A percentile compares a stretch with the other conserved stretches of the same genome.
These are phyloP conservation scores for Camelus dromedarius DNA, from an alignment of 2,113 vertebrate species.

Conservation along the genomic window DNA sequence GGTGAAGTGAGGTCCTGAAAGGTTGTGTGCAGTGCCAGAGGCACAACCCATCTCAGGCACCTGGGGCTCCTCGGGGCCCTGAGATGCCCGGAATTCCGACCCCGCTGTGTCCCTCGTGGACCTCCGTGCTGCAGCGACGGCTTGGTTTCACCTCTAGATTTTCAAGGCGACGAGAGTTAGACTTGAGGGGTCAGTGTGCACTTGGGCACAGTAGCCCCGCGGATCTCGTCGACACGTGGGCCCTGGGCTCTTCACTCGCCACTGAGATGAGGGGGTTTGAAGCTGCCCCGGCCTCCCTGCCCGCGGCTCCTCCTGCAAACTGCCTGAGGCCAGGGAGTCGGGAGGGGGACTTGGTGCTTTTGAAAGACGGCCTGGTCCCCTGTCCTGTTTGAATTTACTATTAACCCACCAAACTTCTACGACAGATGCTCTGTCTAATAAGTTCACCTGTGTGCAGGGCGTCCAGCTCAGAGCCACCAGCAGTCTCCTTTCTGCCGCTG, in stretches of 20 bases:
- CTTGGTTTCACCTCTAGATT: background rate
- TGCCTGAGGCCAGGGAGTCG: accelerated
- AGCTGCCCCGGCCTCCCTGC: accelerated
- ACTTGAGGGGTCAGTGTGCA: accelerated
- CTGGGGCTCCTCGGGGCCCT: background rate
- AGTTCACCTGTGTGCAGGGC: too few species aligned
- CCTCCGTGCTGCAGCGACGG: background rate
- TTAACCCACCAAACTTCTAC: background rate
- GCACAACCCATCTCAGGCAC: accelerated
- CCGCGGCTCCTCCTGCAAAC: too few species aligned
- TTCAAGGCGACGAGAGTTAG: background rate
- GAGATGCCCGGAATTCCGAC: accelerated
- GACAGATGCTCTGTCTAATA: background rate
- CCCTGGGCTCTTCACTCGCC: accelerated
- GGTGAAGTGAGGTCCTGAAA: background rate
- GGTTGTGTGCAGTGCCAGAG: accelerated
- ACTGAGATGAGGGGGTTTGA: accelerated
- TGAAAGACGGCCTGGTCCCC: accelerated
- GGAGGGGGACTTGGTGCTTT: accelerated
- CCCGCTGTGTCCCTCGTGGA: accelerated
- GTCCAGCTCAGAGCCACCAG: accelerated
- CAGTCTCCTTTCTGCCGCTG: accelerated
- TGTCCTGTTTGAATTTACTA: background rate
- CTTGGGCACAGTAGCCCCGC: background rate
- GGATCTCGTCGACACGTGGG: background rate